Conservation (phyloP, 2,797 vertebrate genomes). For the Chiloscyllium punctatum region DNA sequence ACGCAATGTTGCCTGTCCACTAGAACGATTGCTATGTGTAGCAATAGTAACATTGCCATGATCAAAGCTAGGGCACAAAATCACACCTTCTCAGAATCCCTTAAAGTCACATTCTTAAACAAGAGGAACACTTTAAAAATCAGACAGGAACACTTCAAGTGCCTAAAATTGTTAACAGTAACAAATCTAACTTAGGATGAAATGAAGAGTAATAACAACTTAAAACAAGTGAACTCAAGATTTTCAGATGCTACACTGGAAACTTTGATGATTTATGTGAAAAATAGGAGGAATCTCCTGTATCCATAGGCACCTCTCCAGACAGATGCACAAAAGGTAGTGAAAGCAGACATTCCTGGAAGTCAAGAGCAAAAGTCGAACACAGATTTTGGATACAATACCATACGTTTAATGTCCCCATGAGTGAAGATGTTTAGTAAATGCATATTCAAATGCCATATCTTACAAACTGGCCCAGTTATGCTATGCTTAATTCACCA, state of each 20-base stretch:
- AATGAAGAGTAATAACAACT: neutral
- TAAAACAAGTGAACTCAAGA: neutral
- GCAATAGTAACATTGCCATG: neutral
- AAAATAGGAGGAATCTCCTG: neutral
- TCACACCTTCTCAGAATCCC: neutral
- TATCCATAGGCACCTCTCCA: neutral
- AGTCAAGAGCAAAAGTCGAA: neutral
- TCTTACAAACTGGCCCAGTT: neutral
- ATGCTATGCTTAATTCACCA: neutral
- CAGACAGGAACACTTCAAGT: neutral
- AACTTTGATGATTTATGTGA: neutral
- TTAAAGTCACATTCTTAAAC: neutral
- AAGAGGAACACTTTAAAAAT: neutral
- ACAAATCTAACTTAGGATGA: neutral
- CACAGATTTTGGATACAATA: neutral
- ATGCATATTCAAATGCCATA: neutral
- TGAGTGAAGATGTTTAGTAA: neutral
- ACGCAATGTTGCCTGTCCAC: neutral
- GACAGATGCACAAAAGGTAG: neutral
- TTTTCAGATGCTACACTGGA: neutral
- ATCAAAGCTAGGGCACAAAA: neutral
- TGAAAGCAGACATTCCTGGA: neutral
- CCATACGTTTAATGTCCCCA: neutral
- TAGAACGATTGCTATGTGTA: neutral
- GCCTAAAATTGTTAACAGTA: neutral